Evolutionary conservation across 2,113 vertebrate species (phyloP).

Genomic region (Sphaerodactylus townsendi): DNA sequence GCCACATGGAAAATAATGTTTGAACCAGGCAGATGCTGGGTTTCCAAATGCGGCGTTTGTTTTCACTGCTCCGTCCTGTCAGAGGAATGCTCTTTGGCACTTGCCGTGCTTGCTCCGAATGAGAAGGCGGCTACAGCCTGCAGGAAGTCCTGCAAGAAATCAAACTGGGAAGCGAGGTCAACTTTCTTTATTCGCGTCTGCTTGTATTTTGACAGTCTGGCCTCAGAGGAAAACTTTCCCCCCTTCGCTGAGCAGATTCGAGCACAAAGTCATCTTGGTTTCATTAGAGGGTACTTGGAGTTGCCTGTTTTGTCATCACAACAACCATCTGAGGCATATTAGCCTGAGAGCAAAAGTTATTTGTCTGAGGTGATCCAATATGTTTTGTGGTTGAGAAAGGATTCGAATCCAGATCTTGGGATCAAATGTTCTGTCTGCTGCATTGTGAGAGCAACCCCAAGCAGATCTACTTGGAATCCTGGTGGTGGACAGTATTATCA

Average conservation of each 20-base stretch:
- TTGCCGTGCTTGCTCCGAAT: not conserved
- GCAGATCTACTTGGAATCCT: no score
- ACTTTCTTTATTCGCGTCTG: not conserved
- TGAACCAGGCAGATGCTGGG: not conserved
- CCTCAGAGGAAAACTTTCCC: no score
- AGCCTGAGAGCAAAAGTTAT: not conserved
- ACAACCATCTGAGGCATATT: not conserved
- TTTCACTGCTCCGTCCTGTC: not conserved
- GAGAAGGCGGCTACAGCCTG: not conserved
- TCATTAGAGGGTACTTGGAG: no score
- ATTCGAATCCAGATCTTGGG: not conserved
- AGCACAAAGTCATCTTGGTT: not conserved
- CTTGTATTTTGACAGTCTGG: not conserved
- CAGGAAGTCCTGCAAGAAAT: not conserved
- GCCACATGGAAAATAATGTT: not conserved
- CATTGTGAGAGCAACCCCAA: no score
- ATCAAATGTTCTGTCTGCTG: no score
- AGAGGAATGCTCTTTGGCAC: conserved; percentile 3
- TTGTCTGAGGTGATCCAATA: not conserved
- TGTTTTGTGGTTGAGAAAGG: not conserved
- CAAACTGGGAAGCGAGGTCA: not conserved
- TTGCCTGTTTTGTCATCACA: not conserved
- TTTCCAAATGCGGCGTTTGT: not conserved
- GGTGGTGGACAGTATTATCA: no score
- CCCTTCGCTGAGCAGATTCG: no score